phyloP scores from a whole-genome alignment of 2,797 vertebrate species.

The Anguilla obscura region DNA sequence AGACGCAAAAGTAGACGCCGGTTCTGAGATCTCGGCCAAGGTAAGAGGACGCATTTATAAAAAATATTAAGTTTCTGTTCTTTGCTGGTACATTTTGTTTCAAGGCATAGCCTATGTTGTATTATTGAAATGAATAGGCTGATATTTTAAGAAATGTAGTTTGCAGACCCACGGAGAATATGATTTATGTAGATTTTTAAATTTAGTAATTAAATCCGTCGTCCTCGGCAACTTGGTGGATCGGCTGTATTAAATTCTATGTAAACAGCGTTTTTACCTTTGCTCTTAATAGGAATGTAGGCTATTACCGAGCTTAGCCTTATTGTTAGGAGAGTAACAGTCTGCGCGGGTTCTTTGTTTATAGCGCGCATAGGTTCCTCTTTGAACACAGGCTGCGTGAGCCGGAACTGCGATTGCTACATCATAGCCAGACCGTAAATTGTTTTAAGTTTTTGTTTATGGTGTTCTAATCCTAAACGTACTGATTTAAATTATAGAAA shows the following conservation, averaged over 20 bases:
- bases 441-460: neutral
- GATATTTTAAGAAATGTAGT: neutral
- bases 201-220: neutral
- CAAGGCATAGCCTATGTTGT: neutral
- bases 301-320: slow-evolving; percentile 7
- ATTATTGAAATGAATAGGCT: neutral
- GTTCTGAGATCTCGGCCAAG: slow-evolving; percentile 73
- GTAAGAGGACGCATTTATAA: slow-evolving; percentile 58
- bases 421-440: too few relatives aligned
- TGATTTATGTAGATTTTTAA: slow-evolving; percentile 1
- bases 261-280: slow-evolving; percentile 1
- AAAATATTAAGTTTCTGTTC: neutral
- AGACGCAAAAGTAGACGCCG: slow-evolving; percentile 75
- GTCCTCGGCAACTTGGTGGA: neutral
- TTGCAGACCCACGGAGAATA: neutral
- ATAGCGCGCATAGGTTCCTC: slow-evolving; percentile 45
- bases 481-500: neutral
- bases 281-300: neutral
- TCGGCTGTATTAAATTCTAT: neutral
- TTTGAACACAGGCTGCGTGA: slow-evolving; percentile 26
- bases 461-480: neutral
- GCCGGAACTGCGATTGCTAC: neutral
- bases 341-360: slow-evolving; percentile 58
- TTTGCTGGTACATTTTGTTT: neutral
- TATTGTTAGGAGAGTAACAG: slow-evolving; percentile 27